Evolutionary conservation across 2,113 vertebrate genomes (phyloP), one percentile per base, ranked within the genome.

Genomic region (Chaenogobius annularis): DNA sequence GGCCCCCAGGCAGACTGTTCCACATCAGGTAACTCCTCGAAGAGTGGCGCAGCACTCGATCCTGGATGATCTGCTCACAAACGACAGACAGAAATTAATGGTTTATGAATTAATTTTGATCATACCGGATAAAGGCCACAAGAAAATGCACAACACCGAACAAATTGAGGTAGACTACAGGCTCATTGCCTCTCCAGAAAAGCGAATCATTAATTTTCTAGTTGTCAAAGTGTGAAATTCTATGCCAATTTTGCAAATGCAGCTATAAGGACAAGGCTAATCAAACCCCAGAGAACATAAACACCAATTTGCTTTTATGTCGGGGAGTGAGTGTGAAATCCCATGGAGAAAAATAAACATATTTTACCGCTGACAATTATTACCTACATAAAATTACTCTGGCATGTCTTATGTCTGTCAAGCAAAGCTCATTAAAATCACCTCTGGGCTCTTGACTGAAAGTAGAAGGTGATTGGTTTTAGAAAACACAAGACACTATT

Each of bases 1-100:
- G 95, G 64, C 96, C 98, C 83, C 97, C 98, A 31, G 98, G 98
- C 86, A 96, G 95, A 83, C 94, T 95, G 93, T 99, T 99, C 98
- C 98, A 99, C 95, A 99, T 98, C 90, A 97, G 93, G 89, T 91
- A 96, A 89, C 96, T 98, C 85, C 96, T 96, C 74, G 95, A 95
- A 87, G 94, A 93, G 90, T 97, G 95, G 92, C 93, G 95, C 91
- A 97, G 93, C 78, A 99, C 95, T 88, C 98, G 95, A 91, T 99
- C 98, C 92, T 98, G 96, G 95, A 99, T 98, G 92, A 99, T 99
- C 97, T 99, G 89, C 19, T 68, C 0, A 66, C 46, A 5, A 37
- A 10, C 19, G 14, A 19, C 52, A 12, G 23, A 56, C 10, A 73
- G 50, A 58, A 26, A 58, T 4, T 0, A 58, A 26, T 58, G 11